phyloP scores from a whole-genome alignment of 2,888 invertebrate genomes.

The Epistrophe eligans region DNA sequence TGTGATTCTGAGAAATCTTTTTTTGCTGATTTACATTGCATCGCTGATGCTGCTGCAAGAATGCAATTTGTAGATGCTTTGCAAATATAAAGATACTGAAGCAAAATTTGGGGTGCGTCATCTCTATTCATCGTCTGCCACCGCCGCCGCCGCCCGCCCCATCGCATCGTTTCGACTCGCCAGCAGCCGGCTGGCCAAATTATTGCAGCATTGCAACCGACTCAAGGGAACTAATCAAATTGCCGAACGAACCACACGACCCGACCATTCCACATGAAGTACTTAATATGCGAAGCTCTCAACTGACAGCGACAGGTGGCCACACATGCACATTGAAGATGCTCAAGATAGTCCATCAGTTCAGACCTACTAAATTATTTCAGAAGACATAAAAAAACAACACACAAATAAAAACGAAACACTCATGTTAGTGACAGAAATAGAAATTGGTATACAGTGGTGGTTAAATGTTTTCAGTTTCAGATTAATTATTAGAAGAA shows the following conservation, averaged over 20 bases:
- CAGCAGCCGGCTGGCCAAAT: slow-evolving; percentile 61
- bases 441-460: slow-evolving; percentile 54
- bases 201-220: slow-evolving; percentile 62
- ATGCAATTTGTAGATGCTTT: slow-evolving; percentile 65
- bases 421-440: slow-evolving; percentile 50
- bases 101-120: slow-evolving; percentile 60
- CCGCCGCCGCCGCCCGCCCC: neutral
- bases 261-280: slow-evolving; percentile 58
- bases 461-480: slow-evolving; percentile 20
- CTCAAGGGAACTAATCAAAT: slow-evolving; percentile 72
- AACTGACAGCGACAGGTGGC: slow-evolving; percentile 75
- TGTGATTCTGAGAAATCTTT: slow-evolving; percentile 48
- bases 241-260: slow-evolving; percentile 63
- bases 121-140: slow-evolving; percentile 42
- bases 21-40: slow-evolving; percentile 29
- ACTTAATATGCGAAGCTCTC: slow-evolving; percentile 62
- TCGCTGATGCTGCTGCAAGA: slow-evolving; percentile 17
- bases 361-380: slow-evolving; percentile 71
- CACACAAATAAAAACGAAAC: slow-evolving; percentile 12
- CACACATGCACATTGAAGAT: slow-evolving; percentile 57
- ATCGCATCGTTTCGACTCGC: neutral
- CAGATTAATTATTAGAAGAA: neutral
- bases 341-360: slow-evolving; percentile 71
- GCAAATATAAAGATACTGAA: slow-evolving; percentile 18
- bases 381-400: slow-evolving; percentile 23